Base-by-base conservation (phyloP, 1,140 invertebrate species). In the Rhyacophila brunnea region DNA sequence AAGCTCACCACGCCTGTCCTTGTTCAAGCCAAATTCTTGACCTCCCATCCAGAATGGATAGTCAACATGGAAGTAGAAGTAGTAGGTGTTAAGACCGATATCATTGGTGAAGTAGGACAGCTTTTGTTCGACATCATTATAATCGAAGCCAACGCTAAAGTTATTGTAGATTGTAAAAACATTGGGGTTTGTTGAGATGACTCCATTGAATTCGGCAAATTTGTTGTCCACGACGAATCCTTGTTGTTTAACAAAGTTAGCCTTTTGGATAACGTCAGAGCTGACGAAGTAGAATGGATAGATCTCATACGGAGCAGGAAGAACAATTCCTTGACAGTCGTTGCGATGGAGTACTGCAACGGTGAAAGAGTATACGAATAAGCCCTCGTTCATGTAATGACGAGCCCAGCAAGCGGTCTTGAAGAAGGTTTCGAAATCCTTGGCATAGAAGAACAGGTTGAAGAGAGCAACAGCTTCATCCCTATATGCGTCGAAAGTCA, bases 21-120 rank as follows among this genome's bases (percentile, higher is more conserved):
- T 77, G 54, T 77, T 74, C 2, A 81, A 62, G 15, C 77, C 75
- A 17, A 80, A 70, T 20, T 83, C 80, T 36, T 80, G 77, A 46
- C 79, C 79, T 17, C 71, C 75, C 68, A 87, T 70, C 83, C 83
- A 88, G 77, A 83, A 84, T 20, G 88, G 86, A 71, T 85, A 86
- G 28, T 82, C 70, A 47, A 83, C 68, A 64, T 88, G 84, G 68
- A 85, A 73, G 62, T 87, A 85, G 70, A 82, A 88, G 75, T 90
- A 87, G 70, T 81, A 88, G 13, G 83, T 74, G 71, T 90, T 91
- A 10, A 89, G 71, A 38, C 81, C 80, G 55, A 85, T 77, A 68
- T 89, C 88, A 69, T 91, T 87, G 40, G 82, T 85, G 72, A 88
- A 90, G 74, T 91, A 91, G 32, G 83, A 80, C 10, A 91, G 60